Conservation (phyloP, 2,888 invertebrate genomes). For the Dryocosmus kuriphilus region DNA sequence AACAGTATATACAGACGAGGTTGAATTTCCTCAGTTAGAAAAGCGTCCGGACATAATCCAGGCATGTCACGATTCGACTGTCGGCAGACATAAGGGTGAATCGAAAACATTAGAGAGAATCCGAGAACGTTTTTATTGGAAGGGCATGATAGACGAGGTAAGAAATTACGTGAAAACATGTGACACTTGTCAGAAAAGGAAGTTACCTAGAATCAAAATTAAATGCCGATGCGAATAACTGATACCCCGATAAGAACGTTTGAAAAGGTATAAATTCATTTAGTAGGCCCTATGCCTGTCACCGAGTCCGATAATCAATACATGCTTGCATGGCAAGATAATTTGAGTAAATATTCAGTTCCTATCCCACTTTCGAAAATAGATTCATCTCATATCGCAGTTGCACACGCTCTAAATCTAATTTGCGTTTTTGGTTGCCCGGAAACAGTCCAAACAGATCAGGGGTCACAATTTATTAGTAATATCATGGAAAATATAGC, state of each 20-base stretch:
- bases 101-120: too few species aligned
- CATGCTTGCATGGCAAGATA: neutral
- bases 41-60: neutral
- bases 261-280: neutral
- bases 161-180: slow-evolving; percentile 14
- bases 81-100: neutral
- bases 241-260: too few species aligned
- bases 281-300: slow-evolving; percentile 9
- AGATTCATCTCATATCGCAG: slow-evolving; percentile 4
- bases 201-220: slow-evolving; percentile 18
- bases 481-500: too few species aligned
- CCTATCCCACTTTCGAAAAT: neutral
- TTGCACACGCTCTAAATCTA: neutral
- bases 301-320: neutral
- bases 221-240: too few species aligned
- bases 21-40: neutral
- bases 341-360: slow-evolving; percentile 6
- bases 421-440: slow-evolving; percentile 18
- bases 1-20: neutral
- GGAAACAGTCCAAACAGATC: neutral
- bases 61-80: neutral
- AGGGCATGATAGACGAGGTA: slow-evolving; percentile 8
- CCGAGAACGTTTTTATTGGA: too few species aligned
- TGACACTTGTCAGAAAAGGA: slow-evolving; percentile 29
- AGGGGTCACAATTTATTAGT: too few species aligned